These are phyloP conservation scores for Caenorhabditis becei DNA, from an alignment of 2,888 invertebrate species.

Conservation along the genomic window DNA sequence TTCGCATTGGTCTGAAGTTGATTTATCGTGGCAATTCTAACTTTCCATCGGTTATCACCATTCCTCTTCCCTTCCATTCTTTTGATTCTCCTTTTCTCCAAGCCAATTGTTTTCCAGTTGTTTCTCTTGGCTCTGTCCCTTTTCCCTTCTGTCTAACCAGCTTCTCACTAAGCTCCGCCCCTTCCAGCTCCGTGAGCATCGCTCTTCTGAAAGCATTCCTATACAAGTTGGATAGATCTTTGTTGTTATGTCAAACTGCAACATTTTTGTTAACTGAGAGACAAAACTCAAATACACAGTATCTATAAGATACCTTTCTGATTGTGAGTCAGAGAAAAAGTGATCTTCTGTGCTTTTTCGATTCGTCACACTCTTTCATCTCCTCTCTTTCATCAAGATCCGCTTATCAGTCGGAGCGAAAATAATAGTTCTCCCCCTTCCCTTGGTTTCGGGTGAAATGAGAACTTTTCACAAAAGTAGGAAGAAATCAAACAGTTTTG, in stretches of 20 bases:
- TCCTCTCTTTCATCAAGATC: background rate
- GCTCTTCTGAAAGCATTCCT: background rate
- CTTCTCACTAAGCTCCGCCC: background rate
- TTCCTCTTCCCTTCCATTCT: background rate
- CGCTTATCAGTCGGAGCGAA: too few species aligned
- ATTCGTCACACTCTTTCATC: background rate
- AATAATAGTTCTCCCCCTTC: too few species aligned
- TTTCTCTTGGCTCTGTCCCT: background rate
- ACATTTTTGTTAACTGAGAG: too few species aligned
- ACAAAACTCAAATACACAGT: too few species aligned
- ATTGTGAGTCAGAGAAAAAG: too few species aligned
- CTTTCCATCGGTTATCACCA: background rate
- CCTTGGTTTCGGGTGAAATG: too few species aligned
- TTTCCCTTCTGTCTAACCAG: background rate
- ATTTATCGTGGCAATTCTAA: conserved; percentile 14
- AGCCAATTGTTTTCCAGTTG: background rate
- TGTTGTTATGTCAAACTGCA: too few species aligned
- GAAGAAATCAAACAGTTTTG: too few species aligned
- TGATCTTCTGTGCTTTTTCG: background rate
- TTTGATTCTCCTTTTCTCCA: background rate
- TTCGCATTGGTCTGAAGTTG: background rate
- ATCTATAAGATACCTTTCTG: too few species aligned
- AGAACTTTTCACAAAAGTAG: too few species aligned
- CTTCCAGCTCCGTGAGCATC: background rate
- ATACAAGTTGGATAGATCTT: too few species aligned